These are phyloP conservation scores for Cavia porcellus DNA, from an alignment of 2,113 vertebrate species.

Conservation along the genomic window DNA sequence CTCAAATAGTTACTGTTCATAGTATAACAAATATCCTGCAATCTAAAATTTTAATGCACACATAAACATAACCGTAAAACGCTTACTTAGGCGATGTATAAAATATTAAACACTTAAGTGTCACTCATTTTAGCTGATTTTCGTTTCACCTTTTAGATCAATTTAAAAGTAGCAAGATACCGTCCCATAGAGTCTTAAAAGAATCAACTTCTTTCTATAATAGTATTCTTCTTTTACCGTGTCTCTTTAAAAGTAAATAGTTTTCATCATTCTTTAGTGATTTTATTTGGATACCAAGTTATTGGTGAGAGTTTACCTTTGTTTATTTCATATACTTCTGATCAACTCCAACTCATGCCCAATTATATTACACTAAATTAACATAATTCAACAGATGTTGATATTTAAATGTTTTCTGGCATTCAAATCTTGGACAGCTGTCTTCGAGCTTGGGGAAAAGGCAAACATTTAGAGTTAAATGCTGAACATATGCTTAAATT, in stretches of 20 bases:
- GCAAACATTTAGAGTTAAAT: conserved; percentile 94
- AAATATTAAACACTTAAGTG: conserved; percentile 35
- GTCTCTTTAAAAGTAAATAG: conserved; percentile 70
- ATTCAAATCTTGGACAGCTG: conserved; percentile 92
- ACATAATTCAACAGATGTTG: conserved; percentile 95
- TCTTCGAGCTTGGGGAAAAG: conserved; percentile 93
- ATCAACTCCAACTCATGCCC: conserved; percentile 91
- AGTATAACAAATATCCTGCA: not conserved
- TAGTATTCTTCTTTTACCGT: conserved; percentile 59
- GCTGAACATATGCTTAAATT: conserved; percentile 94
- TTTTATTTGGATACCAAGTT: conserved; percentile 83
- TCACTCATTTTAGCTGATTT: conserved; percentile 2
- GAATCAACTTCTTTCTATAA: conserved; percentile 39
- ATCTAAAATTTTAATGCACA: not conserved
- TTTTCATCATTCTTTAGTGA: conserved; percentile 78
- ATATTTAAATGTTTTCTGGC: conserved; percentile 94
- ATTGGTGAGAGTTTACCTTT: conserved; percentile 88
- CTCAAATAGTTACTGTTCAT: not conserved
- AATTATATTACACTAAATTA: conserved; percentile 94
- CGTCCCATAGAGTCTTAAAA: conserved; percentile 19
- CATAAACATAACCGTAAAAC: not conserved
- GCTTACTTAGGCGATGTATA: conserved; percentile 12
- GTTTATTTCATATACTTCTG: conserved; percentile 89
- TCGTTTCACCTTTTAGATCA: conserved; percentile 32
- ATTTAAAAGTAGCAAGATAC: conserved; percentile 37